These are phyloP conservation scores for Sarcophaga variegata DNA, from an alignment of 2,888 invertebrate genomes.

Conservation along the genomic window DNA sequence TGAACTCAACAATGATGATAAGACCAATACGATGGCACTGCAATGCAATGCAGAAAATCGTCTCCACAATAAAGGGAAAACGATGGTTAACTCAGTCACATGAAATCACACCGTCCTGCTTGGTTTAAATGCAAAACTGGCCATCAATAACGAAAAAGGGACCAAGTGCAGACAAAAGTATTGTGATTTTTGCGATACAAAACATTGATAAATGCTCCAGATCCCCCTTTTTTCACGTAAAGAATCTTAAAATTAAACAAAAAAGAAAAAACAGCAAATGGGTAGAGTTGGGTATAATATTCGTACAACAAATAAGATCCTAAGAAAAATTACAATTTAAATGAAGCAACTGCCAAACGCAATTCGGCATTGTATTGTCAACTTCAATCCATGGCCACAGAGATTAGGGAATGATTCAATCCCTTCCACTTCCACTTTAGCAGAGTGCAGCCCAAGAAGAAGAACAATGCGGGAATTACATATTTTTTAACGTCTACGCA, in stretches of 20 bases:
- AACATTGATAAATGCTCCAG: constrained; percentile 67
- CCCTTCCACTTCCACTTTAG: constrained; percentile 9
- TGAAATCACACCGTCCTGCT: neutral
- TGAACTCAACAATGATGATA: constrained; percentile 68
- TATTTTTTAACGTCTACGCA: constrained; percentile 61
- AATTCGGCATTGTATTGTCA: constrained; percentile 32
- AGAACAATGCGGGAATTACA: constrained; percentile 8
- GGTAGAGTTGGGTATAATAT: neutral
- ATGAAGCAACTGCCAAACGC: constrained; percentile 32
- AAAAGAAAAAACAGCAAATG: constrained; percentile 21
- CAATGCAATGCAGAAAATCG: neutral
- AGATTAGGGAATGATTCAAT: constrained; percentile 23
- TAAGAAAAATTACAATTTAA: constrained; percentile 62
- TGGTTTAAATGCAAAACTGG: constrained; percentile 13
- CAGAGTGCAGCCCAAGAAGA: neutral
- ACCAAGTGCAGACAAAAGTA: constrained; percentile 53
- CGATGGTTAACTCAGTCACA: constrained; percentile 7
- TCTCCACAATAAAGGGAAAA: neutral
- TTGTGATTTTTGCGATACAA: constrained; percentile 66
- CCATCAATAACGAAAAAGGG: constrained; percentile 26
- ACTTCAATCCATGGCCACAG: constrained; percentile 17
- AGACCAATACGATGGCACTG: constrained; percentile 24
- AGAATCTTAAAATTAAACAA: neutral
- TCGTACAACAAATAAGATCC: constrained; percentile 51
- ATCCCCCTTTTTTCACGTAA: constrained; percentile 17